Percentiles rank a stretch among this genome's conserved stretches.
Conservation (phyloP, 2,113 vertebrate species). For the Pycnonotus jocosus region DNA sequence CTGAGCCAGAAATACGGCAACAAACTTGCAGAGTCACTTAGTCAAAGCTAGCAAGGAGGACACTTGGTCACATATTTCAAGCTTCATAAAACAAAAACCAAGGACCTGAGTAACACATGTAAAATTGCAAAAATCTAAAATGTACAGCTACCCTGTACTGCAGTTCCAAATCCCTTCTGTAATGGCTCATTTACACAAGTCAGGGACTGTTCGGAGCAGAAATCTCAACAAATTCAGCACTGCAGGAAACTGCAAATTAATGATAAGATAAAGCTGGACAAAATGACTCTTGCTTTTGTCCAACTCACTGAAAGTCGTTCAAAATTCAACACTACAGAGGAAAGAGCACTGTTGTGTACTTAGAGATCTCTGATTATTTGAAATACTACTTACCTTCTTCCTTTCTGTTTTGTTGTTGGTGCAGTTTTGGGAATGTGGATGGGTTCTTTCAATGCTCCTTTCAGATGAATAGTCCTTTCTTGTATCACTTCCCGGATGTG, state of each 20-base stretch:
- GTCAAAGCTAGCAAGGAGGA: background rate
- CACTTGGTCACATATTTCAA: background rate
- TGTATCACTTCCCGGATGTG: conserved; percentile 98
- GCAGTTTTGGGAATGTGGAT: conserved; percentile 95
- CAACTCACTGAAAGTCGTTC: background rate
- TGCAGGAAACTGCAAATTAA: background rate
- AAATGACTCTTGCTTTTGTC: background rate
- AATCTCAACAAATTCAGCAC: background rate
- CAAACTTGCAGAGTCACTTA: background rate
- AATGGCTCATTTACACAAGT: background rate
- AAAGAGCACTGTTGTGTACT: background rate
- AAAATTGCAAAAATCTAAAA: background rate
- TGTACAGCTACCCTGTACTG: background rate
- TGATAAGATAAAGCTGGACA: background rate
- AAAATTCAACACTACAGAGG: background rate
- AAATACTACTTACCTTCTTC: conserved; percentile 78
- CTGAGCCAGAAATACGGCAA: background rate
- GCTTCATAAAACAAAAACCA: background rate
- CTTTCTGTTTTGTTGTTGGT: conserved; percentile 87
- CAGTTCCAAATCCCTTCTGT: background rate
- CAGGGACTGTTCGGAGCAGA: background rate
- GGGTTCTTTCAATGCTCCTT: conserved; percentile 95
- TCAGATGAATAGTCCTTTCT: conserved; percentile 95
- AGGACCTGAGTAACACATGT: background rate
- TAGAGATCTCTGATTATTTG: background rate